Evolutionary conservation across 1,140 invertebrate genomes (phyloP).

Genomic region (Drosophila saltans): DNA sequence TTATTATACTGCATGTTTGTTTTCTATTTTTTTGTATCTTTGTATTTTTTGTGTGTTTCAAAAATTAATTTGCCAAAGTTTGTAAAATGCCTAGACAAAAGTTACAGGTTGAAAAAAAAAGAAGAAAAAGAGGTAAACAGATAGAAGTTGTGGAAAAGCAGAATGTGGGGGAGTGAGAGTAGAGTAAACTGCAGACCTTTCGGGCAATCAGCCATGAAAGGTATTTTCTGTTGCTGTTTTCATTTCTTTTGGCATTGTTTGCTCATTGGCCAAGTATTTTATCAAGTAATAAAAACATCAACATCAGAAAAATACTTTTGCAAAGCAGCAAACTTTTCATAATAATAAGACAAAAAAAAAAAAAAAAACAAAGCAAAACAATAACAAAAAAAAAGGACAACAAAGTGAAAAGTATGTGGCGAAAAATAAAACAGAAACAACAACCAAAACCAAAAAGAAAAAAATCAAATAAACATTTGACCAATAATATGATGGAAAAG

Average conservation of each 20-base stretch:
- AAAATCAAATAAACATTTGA: constrained; percentile 47
- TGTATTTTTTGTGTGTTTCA: constrained; percentile 16
- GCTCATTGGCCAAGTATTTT: constrained; percentile 64
- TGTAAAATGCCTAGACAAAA: constrained; percentile 36
- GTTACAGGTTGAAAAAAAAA: constrained; percentile 44
- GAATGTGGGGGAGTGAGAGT: not conserved
- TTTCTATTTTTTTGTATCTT: not conserved
- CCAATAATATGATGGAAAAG: constrained; percentile 73
- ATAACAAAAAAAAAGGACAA: constrained; percentile 70
- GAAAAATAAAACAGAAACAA: constrained; percentile 18
- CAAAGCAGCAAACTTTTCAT: constrained; percentile 19
- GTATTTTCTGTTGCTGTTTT: constrained; percentile 21
- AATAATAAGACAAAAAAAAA: constrained; percentile 14
- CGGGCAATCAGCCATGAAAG: constrained; percentile 55
- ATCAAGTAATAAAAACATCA: constrained; percentile 77
- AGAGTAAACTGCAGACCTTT: constrained; percentile 37
- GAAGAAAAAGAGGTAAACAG: constrained; percentile 33
- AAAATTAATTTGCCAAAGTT: constrained; percentile 40
- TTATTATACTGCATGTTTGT: not conserved
- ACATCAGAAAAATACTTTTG: constrained; percentile 65
- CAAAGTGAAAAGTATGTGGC: constrained; percentile 47
- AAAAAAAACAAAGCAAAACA: constrained; percentile 63
- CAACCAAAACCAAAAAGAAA: not conserved
- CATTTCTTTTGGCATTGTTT: constrained; percentile 56
- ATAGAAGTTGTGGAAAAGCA: not conserved